Evolutionary conservation across 2,888 invertebrate species (phyloP).

Genomic region (Strigamia maritima): DNA sequence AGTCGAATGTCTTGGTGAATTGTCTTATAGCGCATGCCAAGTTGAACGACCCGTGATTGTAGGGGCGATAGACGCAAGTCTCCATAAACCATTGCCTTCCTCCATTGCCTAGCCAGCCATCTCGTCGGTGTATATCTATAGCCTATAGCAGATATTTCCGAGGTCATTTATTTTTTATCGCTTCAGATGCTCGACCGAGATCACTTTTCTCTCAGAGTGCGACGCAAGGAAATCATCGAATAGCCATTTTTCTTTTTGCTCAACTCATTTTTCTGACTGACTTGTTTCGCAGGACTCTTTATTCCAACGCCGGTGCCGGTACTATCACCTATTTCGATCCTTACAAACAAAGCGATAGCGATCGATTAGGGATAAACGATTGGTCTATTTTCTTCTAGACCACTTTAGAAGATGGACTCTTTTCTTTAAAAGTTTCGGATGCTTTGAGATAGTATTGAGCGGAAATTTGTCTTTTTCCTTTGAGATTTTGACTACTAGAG

Average conservation of each 20-base stretch:
- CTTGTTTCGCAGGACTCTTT: background rate
- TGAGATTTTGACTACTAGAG: background rate
- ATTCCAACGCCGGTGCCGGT: background rate
- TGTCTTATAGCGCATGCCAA: conserved; percentile 16
- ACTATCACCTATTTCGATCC: background rate
- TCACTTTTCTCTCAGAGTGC: background rate
- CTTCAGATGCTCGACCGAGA: conserved; percentile 19
- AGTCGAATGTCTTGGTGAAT: conserved; percentile 2
- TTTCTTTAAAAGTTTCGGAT: background rate
- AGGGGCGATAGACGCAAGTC: background rate
- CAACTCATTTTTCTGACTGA: conserved; percentile 16
- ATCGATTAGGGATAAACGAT: background rate
- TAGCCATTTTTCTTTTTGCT: conserved; percentile 22
- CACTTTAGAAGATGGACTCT: conserved; percentile 19
- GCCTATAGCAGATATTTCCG: conserved; percentile 19
- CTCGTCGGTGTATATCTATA: conserved; percentile 19
- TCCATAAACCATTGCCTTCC: conserved; percentile 16
- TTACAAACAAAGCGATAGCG: conserved; percentile 7
- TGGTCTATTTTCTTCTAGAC: background rate
- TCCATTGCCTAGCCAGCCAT: conserved; percentile 23
- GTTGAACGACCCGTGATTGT: conserved; percentile 19
- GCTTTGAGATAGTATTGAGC: background rate
- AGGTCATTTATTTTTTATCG: conserved; percentile 23
- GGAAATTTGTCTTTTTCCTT: background rate
- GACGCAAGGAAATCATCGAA: conserved; percentile 16